Evolutionary conservation across 2,888 invertebrate species (phyloP).

Genomic region (Hirtodrosophila alboralis): DNA sequence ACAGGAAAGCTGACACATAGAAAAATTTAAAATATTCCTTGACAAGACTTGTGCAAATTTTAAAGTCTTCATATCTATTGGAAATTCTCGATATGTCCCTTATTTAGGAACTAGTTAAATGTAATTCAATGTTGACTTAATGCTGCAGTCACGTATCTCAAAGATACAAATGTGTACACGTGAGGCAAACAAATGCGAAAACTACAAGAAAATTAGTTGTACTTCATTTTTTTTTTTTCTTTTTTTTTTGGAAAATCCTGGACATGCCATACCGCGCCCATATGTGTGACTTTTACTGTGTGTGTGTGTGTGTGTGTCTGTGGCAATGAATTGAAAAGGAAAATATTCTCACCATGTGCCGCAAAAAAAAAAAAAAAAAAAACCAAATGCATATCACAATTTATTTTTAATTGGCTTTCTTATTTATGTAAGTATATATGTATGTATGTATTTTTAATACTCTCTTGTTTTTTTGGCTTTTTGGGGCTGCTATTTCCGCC

Average conservation of each 20-base stretch:
- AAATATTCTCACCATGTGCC: slow-evolving; percentile 44
- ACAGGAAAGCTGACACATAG: too few relatives aligned
- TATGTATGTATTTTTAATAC: background rate
- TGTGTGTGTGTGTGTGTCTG: background rate
- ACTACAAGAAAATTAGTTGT: too few relatives aligned
- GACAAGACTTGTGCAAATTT: too few relatives aligned
- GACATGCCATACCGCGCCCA: slow-evolving; percentile 33
- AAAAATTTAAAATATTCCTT: too few relatives aligned
- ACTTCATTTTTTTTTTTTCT: too few relatives aligned
- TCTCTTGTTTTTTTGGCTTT: background rate
- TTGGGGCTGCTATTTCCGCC: slow-evolving; percentile 60
- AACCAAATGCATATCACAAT: slow-evolving; percentile 65
- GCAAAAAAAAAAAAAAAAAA: too few relatives aligned
- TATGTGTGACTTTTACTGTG: too few relatives aligned
- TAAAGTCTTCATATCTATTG: too few relatives aligned
- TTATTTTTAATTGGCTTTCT: slow-evolving; percentile 74
- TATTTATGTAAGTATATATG: slow-evolving; percentile 6
- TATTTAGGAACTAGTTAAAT: too few relatives aligned
- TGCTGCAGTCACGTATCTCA: too few relatives aligned
- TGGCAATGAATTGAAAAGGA: slow-evolving; percentile 8
- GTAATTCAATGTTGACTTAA: too few relatives aligned
- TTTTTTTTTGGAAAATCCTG: slow-evolving; percentile 50
- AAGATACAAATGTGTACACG: slow-evolving; percentile 20
- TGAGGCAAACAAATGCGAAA: slow-evolving; percentile 18
- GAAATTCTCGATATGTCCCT: too few relatives aligned